Base-by-base conservation (phyloP, 2,113 vertebrate genomes). In the Acanthisitta chloris region DNA sequence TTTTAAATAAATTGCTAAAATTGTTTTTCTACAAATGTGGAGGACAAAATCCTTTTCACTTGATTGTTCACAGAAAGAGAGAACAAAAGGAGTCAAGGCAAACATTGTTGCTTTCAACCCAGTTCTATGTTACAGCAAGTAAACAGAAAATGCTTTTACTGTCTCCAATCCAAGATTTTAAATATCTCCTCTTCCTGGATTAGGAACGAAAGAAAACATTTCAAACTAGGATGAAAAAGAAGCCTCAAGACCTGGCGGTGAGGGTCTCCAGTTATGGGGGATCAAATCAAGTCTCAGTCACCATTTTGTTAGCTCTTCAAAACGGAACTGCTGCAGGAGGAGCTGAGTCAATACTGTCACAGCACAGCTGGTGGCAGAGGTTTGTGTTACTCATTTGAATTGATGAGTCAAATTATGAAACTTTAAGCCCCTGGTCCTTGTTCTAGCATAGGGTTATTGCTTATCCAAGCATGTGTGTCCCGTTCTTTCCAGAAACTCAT, bases 1-100 rank as follows among this genome's bases (percentile, higher is more conserved):
- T 83, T 91, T 69, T 9, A 94, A 96, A 92, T 72, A 91, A 93
- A 81, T 92, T 83, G 77, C 26, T 82, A 77, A 82, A 90, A 81
- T 84, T 93, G 12, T 62, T 96, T 95, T 87, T 88, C 43, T 90
- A 48, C 73, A 69, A 71, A 91, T 0, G 2, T 25, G 14, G 31
- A 82, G 46, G 57, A 78, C 42, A 87, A 87, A 96, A 86, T 74
- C 23, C 31, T 91, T 86, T 73, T 88, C 59, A 72, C 46, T 89
- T 91, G 23, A 92, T 86, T 51, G 38, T 85, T 86, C 87, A 78
- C 20, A 45, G 48, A 72, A 95, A 87, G 29, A 33, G 23, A 82
- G 77, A 92, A 79, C 46, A 91, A 92, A 92, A 92, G 25, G 38
- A 72, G 7, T 40, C 20, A n/a, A 85, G 33, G 24, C n/a, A 94